A percentile compares a stretch with the other conserved stretches of the same genome.
Evolutionary conservation across 2,113 vertebrate species (phyloP).

Genomic region (Ibidorhyncha struthersii): DNA sequence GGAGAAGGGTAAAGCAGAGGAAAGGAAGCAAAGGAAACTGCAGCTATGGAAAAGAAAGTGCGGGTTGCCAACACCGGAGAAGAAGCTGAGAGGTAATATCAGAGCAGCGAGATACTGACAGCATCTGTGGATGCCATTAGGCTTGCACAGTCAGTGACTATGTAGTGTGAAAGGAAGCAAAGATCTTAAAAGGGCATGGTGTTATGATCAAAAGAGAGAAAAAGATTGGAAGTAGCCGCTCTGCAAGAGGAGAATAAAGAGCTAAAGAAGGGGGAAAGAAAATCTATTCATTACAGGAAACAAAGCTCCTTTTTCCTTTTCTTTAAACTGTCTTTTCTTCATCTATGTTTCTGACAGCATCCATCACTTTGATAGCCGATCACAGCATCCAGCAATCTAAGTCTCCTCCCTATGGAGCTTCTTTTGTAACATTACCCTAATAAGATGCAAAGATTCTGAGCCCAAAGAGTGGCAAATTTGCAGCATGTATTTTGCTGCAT

Average conservation of each 20-base stretch:
- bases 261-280: background rate
- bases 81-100: background rate
- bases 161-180: background rate
- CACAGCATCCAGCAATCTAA: slow-evolving; percentile 28
- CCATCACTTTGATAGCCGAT: slow-evolving; percentile 38
- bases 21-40: background rate
- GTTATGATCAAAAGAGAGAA: slow-evolving; percentile 10
- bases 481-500: background rate
- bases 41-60: background rate
- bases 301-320: slow-evolving; percentile 43
- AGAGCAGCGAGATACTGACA: background rate
- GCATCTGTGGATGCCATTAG: background rate
- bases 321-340: slow-evolving; percentile 55
- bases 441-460: slow-evolving; percentile 43
- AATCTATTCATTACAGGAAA: slow-evolving; percentile 49
- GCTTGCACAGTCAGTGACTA: background rate
- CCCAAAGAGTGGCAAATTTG: background rate
- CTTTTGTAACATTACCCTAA: slow-evolving; percentile 46
- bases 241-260: slow-evolving; percentile 1
- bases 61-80: background rate
- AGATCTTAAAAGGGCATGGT: background rate
- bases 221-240: background rate
- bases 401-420: background rate
- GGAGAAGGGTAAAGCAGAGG: background rate
- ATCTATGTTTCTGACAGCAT: slow-evolving; percentile 47